phyloP scores from a whole-genome alignment of 2,888 invertebrate species.

The Hydrotaea diabolus region DNA sequence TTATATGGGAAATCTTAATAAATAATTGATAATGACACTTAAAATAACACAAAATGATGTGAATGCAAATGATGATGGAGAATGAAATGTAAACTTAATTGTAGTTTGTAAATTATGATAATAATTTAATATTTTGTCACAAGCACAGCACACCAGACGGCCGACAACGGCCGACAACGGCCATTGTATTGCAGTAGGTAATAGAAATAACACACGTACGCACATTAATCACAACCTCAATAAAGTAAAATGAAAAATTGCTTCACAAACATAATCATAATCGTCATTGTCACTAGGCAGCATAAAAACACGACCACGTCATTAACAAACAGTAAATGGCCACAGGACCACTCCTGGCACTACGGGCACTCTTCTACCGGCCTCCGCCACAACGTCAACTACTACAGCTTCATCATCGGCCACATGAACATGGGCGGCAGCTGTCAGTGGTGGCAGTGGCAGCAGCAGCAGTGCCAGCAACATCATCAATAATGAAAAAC shows the following conservation, averaged over 20 bases:
- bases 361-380: background rate
- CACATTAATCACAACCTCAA: background rate
- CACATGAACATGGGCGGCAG: background rate
- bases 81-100: slow-evolving; percentile 40
- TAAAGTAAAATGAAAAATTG: background rate
- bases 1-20: slow-evolving; percentile 11
- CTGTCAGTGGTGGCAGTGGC: too few species aligned
- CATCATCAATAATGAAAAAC: slow-evolving; percentile 53
- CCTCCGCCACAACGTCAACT: too few species aligned
- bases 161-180: background rate
- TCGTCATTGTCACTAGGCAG: background rate
- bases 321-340: background rate
- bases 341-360: background rate
- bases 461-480: slow-evolving; percentile 35
- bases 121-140: slow-evolving; percentile 47
- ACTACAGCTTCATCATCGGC: background rate
- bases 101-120: slow-evolving; percentile 53
- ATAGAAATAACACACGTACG: background rate
- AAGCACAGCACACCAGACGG: background rate
- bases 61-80: background rate
- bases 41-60: slow-evolving; percentile 6
- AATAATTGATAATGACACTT: slow-evolving; percentile 34
- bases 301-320: background rate
- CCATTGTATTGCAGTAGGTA: background rate
- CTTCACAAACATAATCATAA: slow-evolving; percentile 7